Evolutionary conservation across 2,113 vertebrate species (phyloP).

Genomic region (Epinephelus fuscoguttatus): DNA sequence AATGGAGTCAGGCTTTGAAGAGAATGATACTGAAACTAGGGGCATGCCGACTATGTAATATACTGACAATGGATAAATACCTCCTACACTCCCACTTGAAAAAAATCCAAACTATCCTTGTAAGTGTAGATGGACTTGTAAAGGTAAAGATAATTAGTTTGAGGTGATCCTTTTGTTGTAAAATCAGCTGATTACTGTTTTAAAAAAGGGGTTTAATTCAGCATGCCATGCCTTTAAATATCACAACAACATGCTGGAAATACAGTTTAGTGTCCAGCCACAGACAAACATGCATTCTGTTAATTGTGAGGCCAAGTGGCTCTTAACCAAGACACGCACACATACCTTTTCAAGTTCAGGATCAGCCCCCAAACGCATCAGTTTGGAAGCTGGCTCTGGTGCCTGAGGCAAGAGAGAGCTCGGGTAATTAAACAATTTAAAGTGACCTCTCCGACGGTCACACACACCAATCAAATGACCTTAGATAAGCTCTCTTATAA

Average conservation of each 20-base stretch:
- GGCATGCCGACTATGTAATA: no score
- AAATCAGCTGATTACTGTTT: neutral
- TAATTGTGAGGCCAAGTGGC: slow-evolving; percentile 30
- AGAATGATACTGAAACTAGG: no score
- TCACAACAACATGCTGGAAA: neutral
- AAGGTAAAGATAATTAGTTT: neutral
- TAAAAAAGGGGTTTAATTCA: neutral
- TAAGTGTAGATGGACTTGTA: neutral
- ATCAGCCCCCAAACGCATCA: slow-evolving; percentile 81
- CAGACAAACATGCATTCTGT: slow-evolving; percentile 52
- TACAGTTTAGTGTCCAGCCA: neutral
- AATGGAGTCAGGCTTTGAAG: no score
- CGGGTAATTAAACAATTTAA: slow-evolving; percentile 76
- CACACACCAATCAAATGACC: slow-evolving; percentile 55
- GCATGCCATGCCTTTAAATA: neutral
- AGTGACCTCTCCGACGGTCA: slow-evolving; percentile 69
- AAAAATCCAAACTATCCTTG: neutral
- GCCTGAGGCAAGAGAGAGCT: slow-evolving; percentile 82
- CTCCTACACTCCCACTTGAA: no score
- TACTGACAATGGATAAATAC: no score
- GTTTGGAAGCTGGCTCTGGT: slow-evolving; percentile 84
- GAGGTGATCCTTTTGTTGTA: neutral
- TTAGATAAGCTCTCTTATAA: slow-evolving; percentile 49
- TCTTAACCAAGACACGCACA: slow-evolving; percentile 56
- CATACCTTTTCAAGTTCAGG: slow-evolving; percentile 82